These are phyloP conservation scores for Gobio gobio DNA, from an alignment of 2,113 vertebrate genomes.

Conservation along the genomic window DNA sequence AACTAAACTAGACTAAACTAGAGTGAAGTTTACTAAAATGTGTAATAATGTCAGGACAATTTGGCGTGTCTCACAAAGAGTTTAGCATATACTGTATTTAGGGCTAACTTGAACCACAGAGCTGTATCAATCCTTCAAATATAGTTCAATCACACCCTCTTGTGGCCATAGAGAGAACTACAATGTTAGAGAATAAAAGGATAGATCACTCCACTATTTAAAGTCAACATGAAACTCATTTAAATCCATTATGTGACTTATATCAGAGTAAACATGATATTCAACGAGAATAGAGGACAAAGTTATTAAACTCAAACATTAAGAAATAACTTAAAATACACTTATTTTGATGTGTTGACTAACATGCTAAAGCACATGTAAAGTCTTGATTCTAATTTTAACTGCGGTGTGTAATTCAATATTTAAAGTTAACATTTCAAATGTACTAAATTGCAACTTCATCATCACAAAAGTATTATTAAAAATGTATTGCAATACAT, in stretches of 20 bases:
- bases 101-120: not conserved
- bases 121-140: not conserved
- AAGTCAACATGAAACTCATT: conserved; percentile 15
- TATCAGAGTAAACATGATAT: not conserved
- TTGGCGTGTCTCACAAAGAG: not conserved
- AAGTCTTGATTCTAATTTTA: not conserved
- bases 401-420: not conserved
- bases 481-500: not conserved
- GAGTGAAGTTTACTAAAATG: not conserved
- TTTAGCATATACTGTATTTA: conserved; percentile 8
- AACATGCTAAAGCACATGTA: not conserved
- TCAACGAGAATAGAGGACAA: not conserved
- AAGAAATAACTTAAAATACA: not conserved
- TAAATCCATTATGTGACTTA: not conserved
- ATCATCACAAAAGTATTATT: not conserved
- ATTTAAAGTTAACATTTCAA: not conserved
- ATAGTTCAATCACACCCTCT: conserved; percentile 25
- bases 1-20: conserved; percentile 6
- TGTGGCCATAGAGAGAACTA: conserved; percentile 9
- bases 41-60: not conserved
- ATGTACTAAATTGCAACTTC: not conserved
- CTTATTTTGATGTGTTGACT: not conserved
- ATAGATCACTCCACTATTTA: not conserved
- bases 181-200: not conserved
- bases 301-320: not conserved